These are phyloP conservation scores for Sinocyclocheilus anshuiensis DNA, from an alignment of 2,113 vertebrate genomes.

Conservation along the genomic window DNA sequence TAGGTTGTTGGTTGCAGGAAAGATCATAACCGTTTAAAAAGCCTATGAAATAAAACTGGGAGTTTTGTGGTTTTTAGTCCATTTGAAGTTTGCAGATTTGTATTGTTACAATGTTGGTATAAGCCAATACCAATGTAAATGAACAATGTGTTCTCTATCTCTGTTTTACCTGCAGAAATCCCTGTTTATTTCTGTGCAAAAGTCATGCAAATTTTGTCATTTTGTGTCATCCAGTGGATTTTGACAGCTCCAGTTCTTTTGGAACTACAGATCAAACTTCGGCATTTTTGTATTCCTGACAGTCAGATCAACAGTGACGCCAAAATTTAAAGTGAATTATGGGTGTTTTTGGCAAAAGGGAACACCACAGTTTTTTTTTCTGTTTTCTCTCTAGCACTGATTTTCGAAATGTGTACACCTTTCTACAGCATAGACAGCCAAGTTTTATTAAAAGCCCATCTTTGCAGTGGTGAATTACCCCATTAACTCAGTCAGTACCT, in stretches of 20 bases:
- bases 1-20: neutral
- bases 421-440: neutral
- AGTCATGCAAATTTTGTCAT: neutral
- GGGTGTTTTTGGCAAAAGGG: no score
- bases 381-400: no score
- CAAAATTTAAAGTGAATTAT: neutral
- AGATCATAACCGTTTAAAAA: neutral
- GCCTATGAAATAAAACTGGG: neutral
- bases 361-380: no score
- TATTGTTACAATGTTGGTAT: neutral
- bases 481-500: neutral
- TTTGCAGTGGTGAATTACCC: neutral
- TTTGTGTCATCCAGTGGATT: neutral
- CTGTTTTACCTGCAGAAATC: neutral
- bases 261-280: neutral
- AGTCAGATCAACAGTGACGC: neutral
- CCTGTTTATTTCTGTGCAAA: neutral
- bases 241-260: neutral
- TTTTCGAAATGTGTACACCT: no score
- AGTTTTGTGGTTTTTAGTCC: neutral
- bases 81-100: neutral
- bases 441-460: neutral
- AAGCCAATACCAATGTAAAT: neutral
- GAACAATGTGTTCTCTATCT: neutral
- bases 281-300: neutral